phyloP scores from a whole-genome alignment of 2,888 invertebrate genomes.

The Pristionchus exspectatus region DNA sequence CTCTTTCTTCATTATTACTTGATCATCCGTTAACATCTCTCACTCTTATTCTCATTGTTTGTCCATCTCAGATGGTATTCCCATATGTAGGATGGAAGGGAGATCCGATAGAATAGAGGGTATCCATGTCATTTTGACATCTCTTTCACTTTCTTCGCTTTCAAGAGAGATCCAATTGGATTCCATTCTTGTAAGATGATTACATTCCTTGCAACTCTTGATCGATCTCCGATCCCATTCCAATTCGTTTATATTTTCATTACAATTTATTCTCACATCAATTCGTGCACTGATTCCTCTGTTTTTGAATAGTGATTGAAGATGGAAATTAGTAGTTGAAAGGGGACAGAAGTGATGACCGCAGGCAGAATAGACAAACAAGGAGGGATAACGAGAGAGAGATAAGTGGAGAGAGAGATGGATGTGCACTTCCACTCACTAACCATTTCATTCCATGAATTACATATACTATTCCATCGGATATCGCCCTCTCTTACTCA shows the following conservation, averaged over 20 bases:
- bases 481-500: background rate
- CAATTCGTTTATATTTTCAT: too few relatives aligned
- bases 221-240: too few relatives aligned
- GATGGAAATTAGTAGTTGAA: background rate
- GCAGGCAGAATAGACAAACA: constrained; percentile 37
- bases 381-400: constrained; percentile 17
- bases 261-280: too few relatives aligned
- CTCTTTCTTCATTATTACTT: background rate
- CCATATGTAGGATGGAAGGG: background rate
- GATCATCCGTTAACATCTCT: background rate
- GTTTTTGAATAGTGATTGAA: background rate
- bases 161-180: background rate
- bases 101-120: constrained; percentile 32
- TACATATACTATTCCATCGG: background rate
- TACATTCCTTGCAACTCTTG: background rate
- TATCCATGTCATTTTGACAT: background rate
- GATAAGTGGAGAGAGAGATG: constrained; percentile 19
- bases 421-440: constrained; percentile 20
- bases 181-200: background rate
- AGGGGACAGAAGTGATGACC: background rate
- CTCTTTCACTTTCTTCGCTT: background rate
- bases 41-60: constrained; percentile 36
- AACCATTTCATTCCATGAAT: background rate
- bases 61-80: constrained; percentile 10
- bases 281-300: background rate